Percentiles rank a stretch among this genome's conserved stretches.
phyloP scores from a whole-genome alignment of 2,888 invertebrate genomes.

The Rhamnusium bicolor region DNA sequence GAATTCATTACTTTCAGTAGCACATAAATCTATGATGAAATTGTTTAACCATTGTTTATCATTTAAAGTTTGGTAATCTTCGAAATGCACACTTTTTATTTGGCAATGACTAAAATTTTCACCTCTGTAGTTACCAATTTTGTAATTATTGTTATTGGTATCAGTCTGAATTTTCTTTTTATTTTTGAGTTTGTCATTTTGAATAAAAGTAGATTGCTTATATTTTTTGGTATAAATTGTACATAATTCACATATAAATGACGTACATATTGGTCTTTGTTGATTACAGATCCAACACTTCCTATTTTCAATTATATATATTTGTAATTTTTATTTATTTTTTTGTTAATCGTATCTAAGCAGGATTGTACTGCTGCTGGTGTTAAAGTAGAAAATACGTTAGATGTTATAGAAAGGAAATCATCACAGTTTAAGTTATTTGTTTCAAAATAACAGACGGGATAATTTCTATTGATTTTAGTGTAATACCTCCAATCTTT shows the following conservation, averaged over 20 bases:
- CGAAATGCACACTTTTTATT: neutral
- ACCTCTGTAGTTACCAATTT: neutral
- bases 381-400: neutral
- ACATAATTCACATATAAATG: too few relatives aligned
- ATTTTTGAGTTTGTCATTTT: neutral
- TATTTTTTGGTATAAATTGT: neutral
- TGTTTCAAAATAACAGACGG: neutral
- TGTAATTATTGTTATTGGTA: neutral
- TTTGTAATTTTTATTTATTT: neutral
- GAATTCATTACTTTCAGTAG: neutral
- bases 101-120: neutral
- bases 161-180: neutral
- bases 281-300: slow-evolving; percentile 7
- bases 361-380: neutral
- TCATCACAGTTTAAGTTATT: neutral
- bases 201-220: neutral
- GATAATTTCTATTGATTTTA: slow-evolving; percentile 14
- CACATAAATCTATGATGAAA: slow-evolving; percentile 16
- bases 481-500: slow-evolving; percentile 11
- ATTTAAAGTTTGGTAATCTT: slow-evolving; percentile 10
- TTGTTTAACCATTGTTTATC: slow-evolving; percentile 13
- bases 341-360: neutral
- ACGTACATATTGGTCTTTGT: neutral
- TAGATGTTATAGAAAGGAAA: neutral
- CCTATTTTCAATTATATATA: neutral